Evolutionary conservation across 1,140 invertebrate species (phyloP).

Genomic region (Leptinotarsa undecemlineata): DNA sequence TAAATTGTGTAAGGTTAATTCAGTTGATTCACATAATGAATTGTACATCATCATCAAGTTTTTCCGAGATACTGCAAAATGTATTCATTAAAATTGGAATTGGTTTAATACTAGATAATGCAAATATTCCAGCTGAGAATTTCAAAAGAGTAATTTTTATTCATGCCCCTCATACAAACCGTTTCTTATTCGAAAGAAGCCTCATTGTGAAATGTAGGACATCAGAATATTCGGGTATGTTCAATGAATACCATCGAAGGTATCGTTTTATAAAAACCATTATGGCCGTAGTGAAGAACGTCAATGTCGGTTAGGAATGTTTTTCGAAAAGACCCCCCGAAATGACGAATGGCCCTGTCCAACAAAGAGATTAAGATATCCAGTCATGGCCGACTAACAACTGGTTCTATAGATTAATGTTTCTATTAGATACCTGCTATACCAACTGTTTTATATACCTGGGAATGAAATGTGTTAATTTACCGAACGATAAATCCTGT

Average conservation of each 20-base stretch:
- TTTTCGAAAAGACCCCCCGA: conserved; percentile 35
- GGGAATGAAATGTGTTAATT: conserved; percentile 41
- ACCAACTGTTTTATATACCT: conserved; percentile 29
- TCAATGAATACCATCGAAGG: background rate
- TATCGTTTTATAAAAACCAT: background rate
- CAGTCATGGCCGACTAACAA: conserved; percentile 38
- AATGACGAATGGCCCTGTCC: conserved; percentile 38
- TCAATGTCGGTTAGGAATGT: conserved; percentile 36
- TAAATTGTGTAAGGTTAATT: no score
- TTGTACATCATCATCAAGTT: no score
- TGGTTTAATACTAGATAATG: no score
- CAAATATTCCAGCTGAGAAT: no score
- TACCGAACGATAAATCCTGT: conserved; percentile 30
- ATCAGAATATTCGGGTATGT: background rate
- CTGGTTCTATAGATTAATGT: conserved; percentile 45
- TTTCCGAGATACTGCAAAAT: no score
- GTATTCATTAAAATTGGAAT: no score
- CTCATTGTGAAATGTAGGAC: background rate
- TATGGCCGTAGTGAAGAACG: conserved; percentile 12
- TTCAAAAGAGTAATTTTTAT: no score
- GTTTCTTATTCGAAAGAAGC: background rate
- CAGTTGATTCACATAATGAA: no score
- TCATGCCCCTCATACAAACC: no score
- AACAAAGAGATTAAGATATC: conserved; percentile 48
- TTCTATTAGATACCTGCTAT: conserved; percentile 39